Conservation (phyloP, 2,888 invertebrate genomes). For the Tetrapedia diversipes region DNA sequence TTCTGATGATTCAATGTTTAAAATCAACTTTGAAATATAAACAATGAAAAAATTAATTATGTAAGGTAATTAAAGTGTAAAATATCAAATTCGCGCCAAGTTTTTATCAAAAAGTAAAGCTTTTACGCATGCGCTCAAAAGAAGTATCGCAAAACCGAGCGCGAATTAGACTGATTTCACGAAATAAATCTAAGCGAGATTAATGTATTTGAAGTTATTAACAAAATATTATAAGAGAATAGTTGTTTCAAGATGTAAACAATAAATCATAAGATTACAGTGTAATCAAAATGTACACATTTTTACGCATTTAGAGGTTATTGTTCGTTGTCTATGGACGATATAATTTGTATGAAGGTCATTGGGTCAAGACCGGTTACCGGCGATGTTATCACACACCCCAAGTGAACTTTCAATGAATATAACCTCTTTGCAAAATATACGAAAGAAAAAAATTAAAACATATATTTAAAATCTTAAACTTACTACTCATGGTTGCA, state of each 20-base stretch:
- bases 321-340: constrained; percentile 41
- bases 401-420: constrained; percentile 50
- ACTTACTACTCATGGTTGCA: constrained; percentile 78
- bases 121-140: constrained; percentile 34
- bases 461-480: background rate
- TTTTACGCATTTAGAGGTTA: constrained; percentile 31
- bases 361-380: constrained; percentile 77
- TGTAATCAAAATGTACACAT: background rate
- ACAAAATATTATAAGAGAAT: background rate
- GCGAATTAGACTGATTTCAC: constrained; percentile 35
- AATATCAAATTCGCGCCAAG: constrained; percentile 45
- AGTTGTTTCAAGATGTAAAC: background rate
- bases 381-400: constrained; percentile 63
- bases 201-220: background rate
- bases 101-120: constrained; percentile 16
- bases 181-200: constrained; percentile 28
- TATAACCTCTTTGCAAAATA: constrained; percentile 22
- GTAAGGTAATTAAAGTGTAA: background rate
- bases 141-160: constrained; percentile 26
- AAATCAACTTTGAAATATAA: background rate
- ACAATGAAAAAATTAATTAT: background rate
- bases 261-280: background rate
- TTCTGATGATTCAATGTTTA: background rate
- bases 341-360: constrained; percentile 76
- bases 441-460: background rate